phyloP scores from a whole-genome alignment of 2,113 vertebrate genomes.

The Mirounga angustirostris region DNA sequence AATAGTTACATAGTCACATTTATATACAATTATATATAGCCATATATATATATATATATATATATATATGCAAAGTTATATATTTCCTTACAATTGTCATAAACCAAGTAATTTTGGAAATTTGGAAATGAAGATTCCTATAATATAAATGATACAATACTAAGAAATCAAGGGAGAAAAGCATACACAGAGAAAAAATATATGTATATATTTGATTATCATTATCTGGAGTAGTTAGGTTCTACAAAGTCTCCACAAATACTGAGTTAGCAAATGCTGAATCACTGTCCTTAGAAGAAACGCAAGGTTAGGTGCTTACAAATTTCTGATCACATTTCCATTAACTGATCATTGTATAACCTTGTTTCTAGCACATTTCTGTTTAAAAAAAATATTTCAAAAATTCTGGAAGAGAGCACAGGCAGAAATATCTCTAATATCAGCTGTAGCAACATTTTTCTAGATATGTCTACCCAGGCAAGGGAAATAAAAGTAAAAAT shows the following conservation, averaged over 20 bases:
- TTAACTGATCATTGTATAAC: not conserved
- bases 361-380: not conserved
- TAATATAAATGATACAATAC: not conserved
- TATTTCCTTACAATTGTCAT: not conserved
- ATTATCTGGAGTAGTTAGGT: not conserved
- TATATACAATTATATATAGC: not conserved
- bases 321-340: not conserved
- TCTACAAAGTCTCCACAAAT: not conserved
- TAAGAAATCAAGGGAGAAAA: not conserved
- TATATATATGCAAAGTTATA: not conserved
- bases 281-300: not conserved
- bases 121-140: not conserved
- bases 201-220: not conserved
- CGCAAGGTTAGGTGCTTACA: not conserved
- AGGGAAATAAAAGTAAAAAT: not conserved
- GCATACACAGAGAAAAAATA: not conserved
- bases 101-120: not conserved
- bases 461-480: not conserved
- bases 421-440: not conserved
- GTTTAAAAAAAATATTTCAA: not conserved
- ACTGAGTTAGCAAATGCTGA: not conserved
- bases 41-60: not conserved
- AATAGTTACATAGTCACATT: not conserved
- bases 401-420: not conserved
- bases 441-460: not conserved